phyloP scores from a whole-genome alignment of 2,113 vertebrate species.

The Eidolon helvum region DNA sequence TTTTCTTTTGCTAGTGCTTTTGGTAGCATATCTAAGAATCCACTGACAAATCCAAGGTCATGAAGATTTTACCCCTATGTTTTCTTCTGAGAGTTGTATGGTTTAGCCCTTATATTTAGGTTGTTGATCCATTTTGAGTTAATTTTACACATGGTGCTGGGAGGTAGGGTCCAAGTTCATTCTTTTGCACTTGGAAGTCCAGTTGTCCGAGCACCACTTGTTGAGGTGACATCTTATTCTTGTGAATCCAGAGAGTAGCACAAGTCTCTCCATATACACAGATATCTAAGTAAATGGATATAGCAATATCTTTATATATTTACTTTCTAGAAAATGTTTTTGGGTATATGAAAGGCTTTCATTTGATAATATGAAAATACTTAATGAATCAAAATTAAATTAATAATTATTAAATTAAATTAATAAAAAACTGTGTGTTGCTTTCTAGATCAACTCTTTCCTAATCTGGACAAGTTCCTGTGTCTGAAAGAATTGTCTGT shows the following conservation, averaged over 20 bases:
- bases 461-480: conserved; percentile 71
- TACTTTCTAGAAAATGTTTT: not conserved
- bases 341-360: not conserved
- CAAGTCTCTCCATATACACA: not conserved
- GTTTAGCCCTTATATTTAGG: not conserved
- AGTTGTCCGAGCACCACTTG: not conserved
- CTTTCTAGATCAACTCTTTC: conserved; percentile 55
- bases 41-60: not conserved
- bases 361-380: not conserved
- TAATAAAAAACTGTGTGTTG: conserved; percentile 18
- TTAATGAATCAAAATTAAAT: not conserved
- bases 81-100: not conserved
- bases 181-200: not conserved
- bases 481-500: conserved; percentile 73
- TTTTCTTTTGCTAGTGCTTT: not conserved
- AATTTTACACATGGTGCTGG: not conserved
- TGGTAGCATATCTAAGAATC: not conserved
- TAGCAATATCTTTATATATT: not conserved
- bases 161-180: not conserved
- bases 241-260: not conserved
- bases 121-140: not conserved
- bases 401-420: conserved; percentile 14
- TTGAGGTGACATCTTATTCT: not conserved
- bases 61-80: not conserved
- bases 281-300: not conserved